Evolutionary conservation across 2,113 vertebrate genomes (phyloP), one percentile per base, ranked within the genome.

Genomic region (Colaptes auratus): DNA sequence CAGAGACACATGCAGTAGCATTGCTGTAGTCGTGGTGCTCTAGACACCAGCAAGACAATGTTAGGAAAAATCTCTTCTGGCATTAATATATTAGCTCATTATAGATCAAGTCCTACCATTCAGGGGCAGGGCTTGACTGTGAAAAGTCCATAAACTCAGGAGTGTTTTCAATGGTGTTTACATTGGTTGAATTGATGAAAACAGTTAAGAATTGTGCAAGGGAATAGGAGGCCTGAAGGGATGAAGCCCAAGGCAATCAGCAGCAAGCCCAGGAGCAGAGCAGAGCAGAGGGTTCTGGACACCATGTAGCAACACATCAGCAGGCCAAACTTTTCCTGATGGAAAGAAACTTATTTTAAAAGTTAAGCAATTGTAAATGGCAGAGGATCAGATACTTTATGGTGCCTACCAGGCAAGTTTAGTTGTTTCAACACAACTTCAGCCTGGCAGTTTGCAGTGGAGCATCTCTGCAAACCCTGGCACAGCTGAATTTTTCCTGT

Each of bases 1-100:
- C 0, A 4, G 59, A 50, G 46, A 50, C 0, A 0, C 11, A 12
- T 4, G 7, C 66, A 72, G 82, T 0, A 30, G 53, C 1, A 0
- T 6, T 56, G 61, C 77, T 82, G 48, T 18, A 60, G 31, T 25
- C 15, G 9, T 8, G 65, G 56, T 56, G 58, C 63, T 36, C 28
- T 31, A 73, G 50, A 42, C 33, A 58, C 12, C 44, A 65, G 16
- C 0, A 2, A 80, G 23, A 73, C 1, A 15, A 70, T 76, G 12
- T n/a, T 28, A n/a, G 21, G 50, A 86, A 42, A n/a, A 59, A 66
- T n/a, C 15, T 67, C 42, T 56, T 66, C 58, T 63, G 33, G 44
- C 16, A 76, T 85, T 10, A 63, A 28, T 28, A 19, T 35, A 63
- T 46, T 20, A 36, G 31, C 35, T 93, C 16, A 15, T 50, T 50